Evolutionary conservation across 2,113 vertebrate species (phyloP), one percentile per base, ranked within the genome.

Genomic region (Dunckerocampus dactyliophorus): DNA sequence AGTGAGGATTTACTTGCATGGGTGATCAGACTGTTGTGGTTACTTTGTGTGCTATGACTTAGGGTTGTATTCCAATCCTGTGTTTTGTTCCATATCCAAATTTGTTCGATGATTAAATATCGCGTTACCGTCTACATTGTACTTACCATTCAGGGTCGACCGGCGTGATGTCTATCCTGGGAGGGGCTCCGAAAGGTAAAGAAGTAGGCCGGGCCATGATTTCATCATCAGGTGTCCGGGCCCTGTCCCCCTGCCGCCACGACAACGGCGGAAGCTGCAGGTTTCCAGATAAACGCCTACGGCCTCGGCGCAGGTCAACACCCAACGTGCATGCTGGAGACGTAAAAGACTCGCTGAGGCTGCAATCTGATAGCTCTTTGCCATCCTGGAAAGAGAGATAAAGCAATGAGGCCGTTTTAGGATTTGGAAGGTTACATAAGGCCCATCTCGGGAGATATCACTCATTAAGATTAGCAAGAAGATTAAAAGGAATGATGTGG

Each of bases 91-190:
- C 45, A 46, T 11, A 39, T 39, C 8, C 37, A 10, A 3, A 19
- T 57, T 57, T 42, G 10, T 57, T 19, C n/a, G 3, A 11, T 21
- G 1, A 20, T 37, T 2, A 20, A 45, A 43, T 12, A 45, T 24
- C 9, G 12, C 20, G 15, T n/a, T 8, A 31, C 24, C 6, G 1
- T n/a, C 4, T 13, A 60, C 24, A 48, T 8, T 42, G 43, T 31
- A 60, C 93, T 88, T 69, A 98, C 97, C 93, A 89, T 59, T 97
- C 96, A 1, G 93, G 90, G 83, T 94, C 93, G 17, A 92, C 96
- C 0, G 93, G 78, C 1, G 96, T 99, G 80, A 99, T 97, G 14
- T 95, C 93, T 16, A 99, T 99, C 65, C 93, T 93, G 6, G 97
- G 96, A 2, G 93, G 94, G 0, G 88, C 84, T 11, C 89, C 63